These are phyloP conservation scores for Caenorhabditis japonica DNA, from an alignment of 2,888 invertebrate species.

Conservation along the genomic window DNA sequence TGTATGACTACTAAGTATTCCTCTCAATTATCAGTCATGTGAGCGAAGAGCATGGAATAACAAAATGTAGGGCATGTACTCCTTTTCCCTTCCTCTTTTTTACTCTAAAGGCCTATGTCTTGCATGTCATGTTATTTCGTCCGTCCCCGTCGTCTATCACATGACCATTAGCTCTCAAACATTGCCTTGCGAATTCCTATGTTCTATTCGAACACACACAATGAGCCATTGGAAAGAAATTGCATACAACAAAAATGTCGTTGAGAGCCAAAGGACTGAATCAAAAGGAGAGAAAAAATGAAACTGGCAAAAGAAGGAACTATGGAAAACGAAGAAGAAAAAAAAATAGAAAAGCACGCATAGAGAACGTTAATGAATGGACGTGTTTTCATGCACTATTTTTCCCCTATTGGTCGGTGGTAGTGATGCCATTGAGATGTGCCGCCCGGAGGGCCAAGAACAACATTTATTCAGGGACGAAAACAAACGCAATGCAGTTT, in stretches of 20 bases:
- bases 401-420: constrained; percentile 17
- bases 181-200: constrained; percentile 1
- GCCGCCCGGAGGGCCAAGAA: background rate
- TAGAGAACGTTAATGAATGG: constrained; percentile 22
- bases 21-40: too few species aligned
- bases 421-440: constrained; percentile 19
- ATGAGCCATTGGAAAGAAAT: background rate
- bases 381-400: constrained; percentile 26
- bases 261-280: background rate
- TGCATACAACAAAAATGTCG: constrained; percentile 1
- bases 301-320: constrained; percentile 5
- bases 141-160: constrained; percentile 22
- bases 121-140: constrained; percentile 40
- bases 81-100: background rate
- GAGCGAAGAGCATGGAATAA: too few species aligned
- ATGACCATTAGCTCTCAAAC: constrained; percentile 24
- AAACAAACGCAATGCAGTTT: too few species aligned
- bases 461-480: background rate
- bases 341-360: background rate
- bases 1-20: too few species aligned
- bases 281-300: background rate
- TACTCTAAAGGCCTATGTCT: constrained; percentile 23
- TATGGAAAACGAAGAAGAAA: constrained; percentile 9
- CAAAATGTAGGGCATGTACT: constrained; percentile 3
- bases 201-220: constrained; percentile 14